phyloP scores from a whole-genome alignment of 2,888 invertebrate species.

The Nomada fabriciana region DNA sequence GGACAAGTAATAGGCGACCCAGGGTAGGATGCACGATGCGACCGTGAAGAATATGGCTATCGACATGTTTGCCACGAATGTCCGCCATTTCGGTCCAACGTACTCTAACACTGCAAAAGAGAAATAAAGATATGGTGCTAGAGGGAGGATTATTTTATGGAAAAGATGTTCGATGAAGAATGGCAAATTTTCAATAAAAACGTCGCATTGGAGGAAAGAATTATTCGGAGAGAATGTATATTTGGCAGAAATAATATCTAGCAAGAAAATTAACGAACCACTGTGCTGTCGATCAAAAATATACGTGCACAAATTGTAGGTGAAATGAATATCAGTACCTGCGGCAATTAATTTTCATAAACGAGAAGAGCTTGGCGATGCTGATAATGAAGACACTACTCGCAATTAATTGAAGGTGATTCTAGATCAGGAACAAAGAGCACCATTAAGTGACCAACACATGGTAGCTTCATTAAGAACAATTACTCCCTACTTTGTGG shows the following conservation, averaged over 20 bases:
- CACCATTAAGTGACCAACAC: constrained; percentile 22
- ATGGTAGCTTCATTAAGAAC: constrained; percentile 23
- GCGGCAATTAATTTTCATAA: neutral
- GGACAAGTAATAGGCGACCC: constrained; percentile 92
- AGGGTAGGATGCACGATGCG: constrained; percentile 92
- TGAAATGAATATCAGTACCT: no score
- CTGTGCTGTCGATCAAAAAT: no score
- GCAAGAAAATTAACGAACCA: no score
- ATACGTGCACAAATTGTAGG: no score
- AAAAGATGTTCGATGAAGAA: neutral
- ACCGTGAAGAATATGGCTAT: constrained; percentile 95
- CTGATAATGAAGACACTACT: neutral
- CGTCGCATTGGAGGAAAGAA: no score
- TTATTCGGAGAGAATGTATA: no score
- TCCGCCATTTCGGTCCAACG: constrained; percentile 95
- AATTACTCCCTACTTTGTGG: constrained; percentile 28
- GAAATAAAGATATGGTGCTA: neutral
- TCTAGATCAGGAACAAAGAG: constrained; percentile 7
- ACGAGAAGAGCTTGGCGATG: neutral
- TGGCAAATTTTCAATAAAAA: no score
- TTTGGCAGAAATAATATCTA: no score
- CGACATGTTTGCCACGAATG: constrained; percentile 96
- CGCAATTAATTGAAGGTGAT: constrained; percentile 13
- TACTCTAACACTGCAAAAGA: constrained; percentile 90
- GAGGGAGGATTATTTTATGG: neutral